These are phyloP conservation scores for Melanotaenia nigrans DNA, from an alignment of 2,797 vertebrate genomes.

Conservation along the genomic window DNA sequence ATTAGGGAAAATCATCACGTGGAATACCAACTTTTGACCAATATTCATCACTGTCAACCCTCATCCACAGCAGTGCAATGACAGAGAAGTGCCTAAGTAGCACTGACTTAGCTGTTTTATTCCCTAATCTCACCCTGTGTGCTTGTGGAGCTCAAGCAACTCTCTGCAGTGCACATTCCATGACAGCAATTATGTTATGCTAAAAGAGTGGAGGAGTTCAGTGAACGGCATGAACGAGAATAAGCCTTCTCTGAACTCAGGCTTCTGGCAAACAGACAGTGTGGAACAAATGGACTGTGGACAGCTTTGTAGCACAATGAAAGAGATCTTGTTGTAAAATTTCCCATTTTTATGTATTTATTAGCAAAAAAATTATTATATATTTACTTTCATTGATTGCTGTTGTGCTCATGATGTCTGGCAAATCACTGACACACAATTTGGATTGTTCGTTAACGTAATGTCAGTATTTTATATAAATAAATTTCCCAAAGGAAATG, in stretches of 20 bases:
- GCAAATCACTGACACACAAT: not conserved
- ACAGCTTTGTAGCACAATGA: constrained; percentile 24
- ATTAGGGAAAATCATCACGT: constrained; percentile 86
- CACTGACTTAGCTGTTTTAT: constrained; percentile 79
- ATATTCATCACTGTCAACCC: constrained; percentile 86
- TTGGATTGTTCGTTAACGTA: not conserved
- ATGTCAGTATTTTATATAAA: not conserved
- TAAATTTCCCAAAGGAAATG: not conserved
- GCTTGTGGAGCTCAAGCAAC: constrained; percentile 65
- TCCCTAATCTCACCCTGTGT: constrained; percentile 78
- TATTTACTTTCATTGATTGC: constrained; percentile 9
- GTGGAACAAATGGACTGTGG: constrained; percentile 25
- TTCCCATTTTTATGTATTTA: not conserved
- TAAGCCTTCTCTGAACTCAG: constrained; percentile 64
- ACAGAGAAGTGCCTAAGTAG: constrained; percentile 76
- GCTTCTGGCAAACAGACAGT: constrained; percentile 45
- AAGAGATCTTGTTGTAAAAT: constrained; percentile 20
- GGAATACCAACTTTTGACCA: constrained; percentile 85
- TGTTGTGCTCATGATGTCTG: not conserved
- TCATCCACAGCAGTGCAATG: constrained; percentile 72
- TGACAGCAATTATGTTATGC: constrained; percentile 81
- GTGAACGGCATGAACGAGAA: constrained; percentile 74
- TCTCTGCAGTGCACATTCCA: constrained; percentile 70
- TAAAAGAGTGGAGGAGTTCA: constrained; percentile 78
- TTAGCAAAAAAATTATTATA: not conserved